phyloP scores from a whole-genome alignment of 2,113 vertebrate genomes.

The Protobothrops mucrosquamatus region DNA sequence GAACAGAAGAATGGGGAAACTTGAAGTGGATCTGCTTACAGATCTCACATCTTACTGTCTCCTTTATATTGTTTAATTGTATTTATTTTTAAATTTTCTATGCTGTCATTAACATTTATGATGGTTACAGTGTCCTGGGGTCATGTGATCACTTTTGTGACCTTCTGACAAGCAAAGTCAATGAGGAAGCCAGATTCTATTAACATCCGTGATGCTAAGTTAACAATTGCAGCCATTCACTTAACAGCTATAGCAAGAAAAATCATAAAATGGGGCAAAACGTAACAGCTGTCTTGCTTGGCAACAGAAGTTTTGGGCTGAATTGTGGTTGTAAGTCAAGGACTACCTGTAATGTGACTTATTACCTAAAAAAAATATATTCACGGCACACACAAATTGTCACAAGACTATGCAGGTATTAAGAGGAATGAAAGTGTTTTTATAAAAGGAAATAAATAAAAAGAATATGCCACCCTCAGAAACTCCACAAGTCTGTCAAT shows the following conservation, averaged over 20 bases:
- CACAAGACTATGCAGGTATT: not conserved
- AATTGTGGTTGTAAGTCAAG: not conserved
- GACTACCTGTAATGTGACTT: not conserved
- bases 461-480: not conserved
- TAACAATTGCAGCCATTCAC: not conserved
- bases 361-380: not conserved
- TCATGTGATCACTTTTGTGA: not conserved
- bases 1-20: not conserved
- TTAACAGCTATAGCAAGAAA: not conserved
- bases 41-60: not conserved
- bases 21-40: not conserved
- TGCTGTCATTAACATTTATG: not conserved
- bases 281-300: not conserved
- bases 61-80: not conserved
- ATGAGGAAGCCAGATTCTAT: not conserved
- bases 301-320: not conserved
- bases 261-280: not conserved
- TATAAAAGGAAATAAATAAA: not conserved
- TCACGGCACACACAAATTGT: not conserved
- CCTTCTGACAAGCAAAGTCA: not conserved
- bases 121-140: not conserved
- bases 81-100: not conserved
- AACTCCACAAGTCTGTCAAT: not conserved
- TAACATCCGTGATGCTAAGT: not conserved
- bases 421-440: not conserved